Conservation (phyloP, 2,113 vertebrate species). For the Psittacula cyanocephala region DNA sequence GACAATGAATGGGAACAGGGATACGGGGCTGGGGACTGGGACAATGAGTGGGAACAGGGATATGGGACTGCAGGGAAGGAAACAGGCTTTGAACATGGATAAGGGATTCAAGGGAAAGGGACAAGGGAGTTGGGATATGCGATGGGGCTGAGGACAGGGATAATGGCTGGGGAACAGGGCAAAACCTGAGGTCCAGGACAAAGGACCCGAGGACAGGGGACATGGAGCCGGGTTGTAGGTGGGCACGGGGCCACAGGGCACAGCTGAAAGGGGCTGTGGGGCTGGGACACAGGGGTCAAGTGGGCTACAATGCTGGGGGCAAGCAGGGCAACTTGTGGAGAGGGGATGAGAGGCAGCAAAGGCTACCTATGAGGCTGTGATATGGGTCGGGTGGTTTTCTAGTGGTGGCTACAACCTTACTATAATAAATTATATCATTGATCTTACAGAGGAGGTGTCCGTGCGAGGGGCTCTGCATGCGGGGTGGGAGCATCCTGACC, state of each 20-base stretch:
- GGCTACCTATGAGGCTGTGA: background rate
- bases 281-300: background rate
- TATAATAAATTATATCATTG: background rate
- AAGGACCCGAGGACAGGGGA: too few relatives aligned
- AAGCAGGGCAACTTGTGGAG: background rate
- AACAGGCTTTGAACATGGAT: background rate
- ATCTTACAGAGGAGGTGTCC: background rate
- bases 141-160: background rate
- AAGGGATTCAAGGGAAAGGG: background rate
- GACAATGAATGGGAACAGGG: background rate
- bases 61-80: background rate
- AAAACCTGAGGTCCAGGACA: background rate
- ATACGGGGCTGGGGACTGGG: background rate
- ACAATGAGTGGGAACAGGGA: background rate
- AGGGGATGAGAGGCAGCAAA: background rate
- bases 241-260: background rate
- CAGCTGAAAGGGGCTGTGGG: background rate
- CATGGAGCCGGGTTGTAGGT: background rate
- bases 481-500: background rate
- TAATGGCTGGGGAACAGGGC: background rate
- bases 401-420: background rate
- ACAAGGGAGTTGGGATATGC: background rate
- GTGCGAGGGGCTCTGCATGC: fast-evolving
- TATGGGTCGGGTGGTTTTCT: background rate
- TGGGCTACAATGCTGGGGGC: too few relatives aligned